Evolutionary conservation across 2,797 vertebrate genomes (phyloP).

Genomic region (Mareca penelope): DNA sequence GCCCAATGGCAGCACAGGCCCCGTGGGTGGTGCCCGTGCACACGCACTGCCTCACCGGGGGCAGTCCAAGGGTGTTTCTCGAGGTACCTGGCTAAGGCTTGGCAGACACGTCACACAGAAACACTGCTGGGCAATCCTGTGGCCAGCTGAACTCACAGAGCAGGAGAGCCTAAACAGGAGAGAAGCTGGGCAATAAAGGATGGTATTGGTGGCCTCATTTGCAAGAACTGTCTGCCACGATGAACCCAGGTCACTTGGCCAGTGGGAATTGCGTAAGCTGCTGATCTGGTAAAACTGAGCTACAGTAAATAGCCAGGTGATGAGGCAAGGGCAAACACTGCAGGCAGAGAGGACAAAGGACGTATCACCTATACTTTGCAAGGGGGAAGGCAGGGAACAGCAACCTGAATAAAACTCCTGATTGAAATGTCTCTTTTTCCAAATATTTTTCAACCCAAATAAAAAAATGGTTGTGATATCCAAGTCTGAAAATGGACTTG

Average conservation of each 20-base stretch:
- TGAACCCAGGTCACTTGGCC: neutral
- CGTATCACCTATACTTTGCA: accelerated
- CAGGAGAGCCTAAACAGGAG: neutral
- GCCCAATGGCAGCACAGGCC: neutral
- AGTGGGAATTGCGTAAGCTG: accelerated
- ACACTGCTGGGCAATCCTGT: neutral
- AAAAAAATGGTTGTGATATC: neutral
- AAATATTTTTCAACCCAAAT: neutral
- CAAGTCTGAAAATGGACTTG: neutral
- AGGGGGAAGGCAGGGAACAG: neutral
- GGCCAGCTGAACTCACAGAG: neutral
- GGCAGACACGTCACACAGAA: neutral
- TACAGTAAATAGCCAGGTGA: neutral
- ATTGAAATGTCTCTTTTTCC: neutral
- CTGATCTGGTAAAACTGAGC: no score
- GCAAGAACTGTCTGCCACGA: neutral
- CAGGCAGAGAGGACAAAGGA: neutral
- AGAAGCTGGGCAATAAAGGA: no score
- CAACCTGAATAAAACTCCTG: neutral
- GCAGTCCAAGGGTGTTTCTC: neutral
- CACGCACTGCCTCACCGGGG: neutral
- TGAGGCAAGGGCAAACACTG: neutral
- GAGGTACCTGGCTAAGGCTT: neutral
- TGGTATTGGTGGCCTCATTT: accelerated
- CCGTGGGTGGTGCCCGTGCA: neutral